These are phyloP conservation scores for Rhogogaster chlorosoma DNA, from an alignment of 2,888 invertebrate genomes.

Conservation along the genomic window DNA sequence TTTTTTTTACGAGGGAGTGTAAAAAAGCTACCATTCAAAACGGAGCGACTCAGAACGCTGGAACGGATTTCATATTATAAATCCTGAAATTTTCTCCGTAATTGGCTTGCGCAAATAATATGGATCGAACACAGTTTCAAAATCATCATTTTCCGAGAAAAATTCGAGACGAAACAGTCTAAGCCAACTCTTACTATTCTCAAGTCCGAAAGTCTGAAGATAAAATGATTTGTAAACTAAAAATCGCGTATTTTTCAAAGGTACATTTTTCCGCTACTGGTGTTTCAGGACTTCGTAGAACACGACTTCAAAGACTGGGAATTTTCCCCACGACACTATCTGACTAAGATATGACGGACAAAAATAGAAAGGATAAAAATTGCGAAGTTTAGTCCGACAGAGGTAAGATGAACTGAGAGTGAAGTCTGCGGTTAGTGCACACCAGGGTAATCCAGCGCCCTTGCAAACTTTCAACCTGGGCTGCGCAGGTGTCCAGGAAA, in stretches of 20 bases:
- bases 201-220: not conserved
- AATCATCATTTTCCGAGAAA: not conserved
- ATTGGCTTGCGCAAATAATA: not conserved
- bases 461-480: slow-evolving; percentile 16
- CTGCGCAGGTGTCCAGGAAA: slow-evolving; percentile 6
- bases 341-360: not conserved
- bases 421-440: slow-evolving; percentile 16
- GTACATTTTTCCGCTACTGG: not conserved
- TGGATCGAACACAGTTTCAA: not conserved
- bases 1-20: not conserved
- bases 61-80: not conserved
- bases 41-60: not conserved
- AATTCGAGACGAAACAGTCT: not conserved
- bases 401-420: not conserved
- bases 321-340: not conserved
- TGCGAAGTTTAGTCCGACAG: not conserved
- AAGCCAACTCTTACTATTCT: not conserved
- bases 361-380: not conserved
- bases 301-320: not conserved
- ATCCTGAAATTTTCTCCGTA: not conserved
- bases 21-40: not conserved
- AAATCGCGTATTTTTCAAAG: not conserved
- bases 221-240: not conserved
- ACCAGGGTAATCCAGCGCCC: not conserved
- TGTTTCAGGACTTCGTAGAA: not conserved